Evolutionary conservation across 2,797 vertebrate genomes (phyloP).

Genomic region (Cuniculus paca): DNA sequence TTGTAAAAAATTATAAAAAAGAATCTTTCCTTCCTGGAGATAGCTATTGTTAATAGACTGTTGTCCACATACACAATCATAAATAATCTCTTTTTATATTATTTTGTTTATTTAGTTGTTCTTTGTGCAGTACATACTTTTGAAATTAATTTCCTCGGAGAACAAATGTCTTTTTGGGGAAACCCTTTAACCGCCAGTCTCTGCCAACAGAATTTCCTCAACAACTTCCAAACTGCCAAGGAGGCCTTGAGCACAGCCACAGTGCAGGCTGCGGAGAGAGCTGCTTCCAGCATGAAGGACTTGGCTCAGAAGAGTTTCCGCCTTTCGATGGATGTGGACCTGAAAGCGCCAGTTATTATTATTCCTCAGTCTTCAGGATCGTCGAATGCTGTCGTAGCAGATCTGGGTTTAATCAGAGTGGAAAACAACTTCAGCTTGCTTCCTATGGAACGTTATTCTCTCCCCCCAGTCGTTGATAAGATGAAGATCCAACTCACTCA

Average conservation of each 20-base stretch:
- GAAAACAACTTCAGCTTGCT: constrained; percentile 91
- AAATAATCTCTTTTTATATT: constrained; percentile 15
- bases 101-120: neutral
- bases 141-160: neutral
- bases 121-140: constrained; percentile 25
- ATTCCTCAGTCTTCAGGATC: constrained; percentile 90
- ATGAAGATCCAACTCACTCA: constrained; percentile 94
- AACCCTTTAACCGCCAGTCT: neutral
- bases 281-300: constrained; percentile 91
- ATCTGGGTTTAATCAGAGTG: constrained; percentile 90
- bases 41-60: neutral
- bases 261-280: constrained; percentile 90
- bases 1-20: constrained; percentile 24
- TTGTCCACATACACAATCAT: neutral
- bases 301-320: constrained; percentile 91
- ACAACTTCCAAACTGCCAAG: constrained; percentile 90
- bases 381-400: constrained; percentile 88
- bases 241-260: constrained; percentile 90
- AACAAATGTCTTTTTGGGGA: neutral
- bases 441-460: constrained; percentile 86
- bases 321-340: constrained; percentile 89
- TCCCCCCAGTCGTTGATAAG: constrained; percentile 94
- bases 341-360: constrained; percentile 91
- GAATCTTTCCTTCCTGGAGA: neutral
- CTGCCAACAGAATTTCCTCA: constrained; percentile 90